phyloP scores from a whole-genome alignment of 2,113 vertebrate genomes.

The Cavia porcellus region DNA sequence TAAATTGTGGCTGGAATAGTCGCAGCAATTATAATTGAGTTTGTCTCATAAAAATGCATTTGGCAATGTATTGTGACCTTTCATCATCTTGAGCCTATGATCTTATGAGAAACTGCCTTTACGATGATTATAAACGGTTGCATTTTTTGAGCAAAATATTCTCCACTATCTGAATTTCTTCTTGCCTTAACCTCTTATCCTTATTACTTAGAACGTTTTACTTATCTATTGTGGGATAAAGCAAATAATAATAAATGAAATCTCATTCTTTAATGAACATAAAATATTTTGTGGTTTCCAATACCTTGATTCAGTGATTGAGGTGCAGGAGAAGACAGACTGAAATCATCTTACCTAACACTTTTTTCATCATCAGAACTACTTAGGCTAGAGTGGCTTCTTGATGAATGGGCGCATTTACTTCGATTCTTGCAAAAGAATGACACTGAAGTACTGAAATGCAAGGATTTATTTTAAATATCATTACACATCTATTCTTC shows the following conservation, averaged over 20 bases:
- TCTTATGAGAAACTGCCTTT: constrained; percentile 74
- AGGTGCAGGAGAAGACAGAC: background rate
- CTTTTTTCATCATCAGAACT: background rate
- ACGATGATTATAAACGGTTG: constrained; percentile 45
- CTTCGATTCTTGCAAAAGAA: constrained; percentile 49
- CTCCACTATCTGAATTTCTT: background rate
- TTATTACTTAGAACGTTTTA: background rate
- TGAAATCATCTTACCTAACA: constrained; percentile 18
- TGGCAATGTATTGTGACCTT: constrained; percentile 84
- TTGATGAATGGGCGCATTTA: constrained; percentile 55
- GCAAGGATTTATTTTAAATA: constrained; percentile 19
- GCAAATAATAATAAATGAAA: constrained; percentile 74
- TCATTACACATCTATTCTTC: background rate
- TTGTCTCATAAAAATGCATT: constrained; percentile 84
- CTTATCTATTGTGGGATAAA: constrained; percentile 58
- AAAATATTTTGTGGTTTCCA: background rate
- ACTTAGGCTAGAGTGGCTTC: background rate
- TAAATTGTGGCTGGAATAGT: constrained; percentile 87
- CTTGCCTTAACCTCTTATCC: background rate
- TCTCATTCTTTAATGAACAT: constrained; percentile 43
- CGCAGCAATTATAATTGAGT: constrained; percentile 86
- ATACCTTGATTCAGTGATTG: background rate
- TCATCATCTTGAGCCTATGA: constrained; percentile 77
- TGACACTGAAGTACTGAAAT: constrained; percentile 60
- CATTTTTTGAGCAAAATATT: background rate